Percentiles rank a stretch among this genome's conserved stretches.
phyloP scores from a whole-genome alignment of 2,888 invertebrate species.

The Pogonocherus hispidulus region DNA sequence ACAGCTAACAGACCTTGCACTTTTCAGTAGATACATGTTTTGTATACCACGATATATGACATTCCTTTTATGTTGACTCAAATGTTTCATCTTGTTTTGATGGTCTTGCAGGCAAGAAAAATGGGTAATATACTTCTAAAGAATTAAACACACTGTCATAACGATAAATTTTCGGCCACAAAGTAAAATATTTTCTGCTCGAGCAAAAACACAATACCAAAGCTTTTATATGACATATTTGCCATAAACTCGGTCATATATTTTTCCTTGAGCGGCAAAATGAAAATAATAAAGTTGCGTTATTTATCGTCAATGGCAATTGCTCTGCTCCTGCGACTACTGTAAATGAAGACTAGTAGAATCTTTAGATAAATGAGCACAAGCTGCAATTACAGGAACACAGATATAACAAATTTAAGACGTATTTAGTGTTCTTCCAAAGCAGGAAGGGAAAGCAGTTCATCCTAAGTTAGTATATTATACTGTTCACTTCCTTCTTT shows the following conservation, averaged over 20 bases:
- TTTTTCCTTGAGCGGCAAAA: conserved; percentile 56
- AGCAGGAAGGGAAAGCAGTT: background rate
- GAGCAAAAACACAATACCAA: conserved; percentile 51
- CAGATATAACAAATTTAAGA: conserved; percentile 22
- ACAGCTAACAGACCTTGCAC: too few species aligned
- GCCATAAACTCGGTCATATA: conserved; percentile 57
- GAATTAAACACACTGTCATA: conserved; percentile 52
- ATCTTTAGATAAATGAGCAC: conserved; percentile 23
- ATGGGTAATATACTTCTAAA: conserved; percentile 51
- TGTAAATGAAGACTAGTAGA: conserved; percentile 23
- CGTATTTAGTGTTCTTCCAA: conserved; percentile 2
- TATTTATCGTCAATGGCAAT: conserved; percentile 56
- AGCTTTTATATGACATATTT: conserved; percentile 54
- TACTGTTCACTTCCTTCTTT: background rate
- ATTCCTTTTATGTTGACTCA: conserved; percentile 40
- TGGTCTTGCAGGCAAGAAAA: conserved; percentile 40
- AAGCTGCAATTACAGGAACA: conserved; percentile 17
- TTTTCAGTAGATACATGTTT: too few species aligned
- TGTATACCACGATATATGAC: conserved; percentile 23
- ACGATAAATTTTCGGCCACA: conserved; percentile 53
- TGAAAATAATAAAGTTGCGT: conserved; percentile 60
- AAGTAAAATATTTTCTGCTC: conserved; percentile 50
- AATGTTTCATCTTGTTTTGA: conserved; percentile 47
- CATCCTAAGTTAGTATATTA: background rate
- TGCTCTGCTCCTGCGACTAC: conserved; percentile 36